Conservation (phyloP, 2,113 vertebrate species). For the Oncorhynchus tshawytscha region DNA sequence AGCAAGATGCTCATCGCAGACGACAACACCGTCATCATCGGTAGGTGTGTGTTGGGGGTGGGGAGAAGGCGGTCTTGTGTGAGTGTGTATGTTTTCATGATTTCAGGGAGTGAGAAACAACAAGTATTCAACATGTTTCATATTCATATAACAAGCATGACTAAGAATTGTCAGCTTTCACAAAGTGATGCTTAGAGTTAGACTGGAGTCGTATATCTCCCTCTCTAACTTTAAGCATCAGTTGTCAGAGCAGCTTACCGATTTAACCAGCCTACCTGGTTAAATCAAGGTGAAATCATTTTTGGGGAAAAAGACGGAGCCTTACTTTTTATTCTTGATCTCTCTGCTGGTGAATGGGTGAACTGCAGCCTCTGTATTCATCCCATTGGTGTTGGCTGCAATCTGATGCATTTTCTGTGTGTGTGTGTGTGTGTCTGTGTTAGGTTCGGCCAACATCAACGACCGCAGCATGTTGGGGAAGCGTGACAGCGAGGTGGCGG, state of each 20-base stretch:
- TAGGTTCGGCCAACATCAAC: conserved; percentile 97
- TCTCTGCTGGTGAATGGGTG: neutral
- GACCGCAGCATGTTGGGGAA: conserved; percentile 98
- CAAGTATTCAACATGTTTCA: neutral
- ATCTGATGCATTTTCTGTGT: neutral
- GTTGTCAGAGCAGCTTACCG: no score
- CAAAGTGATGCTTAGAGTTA: neutral
- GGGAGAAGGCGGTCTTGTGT: neutral
- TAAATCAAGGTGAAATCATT: no score
- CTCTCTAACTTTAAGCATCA: no score
- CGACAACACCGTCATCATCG: conserved; percentile 95
- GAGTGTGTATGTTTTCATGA: neutral
- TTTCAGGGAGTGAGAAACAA: neutral
- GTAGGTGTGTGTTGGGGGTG: conserved; percentile 68
- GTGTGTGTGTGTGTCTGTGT: neutral
- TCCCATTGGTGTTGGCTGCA: neutral
- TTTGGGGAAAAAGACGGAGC: neutral
- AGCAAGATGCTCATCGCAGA: conserved; percentile 97
- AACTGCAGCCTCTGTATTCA: neutral
- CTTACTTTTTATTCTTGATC: neutral
- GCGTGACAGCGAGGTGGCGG: conserved; percentile 92
- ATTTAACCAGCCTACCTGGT: no score
- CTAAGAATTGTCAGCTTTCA: neutral
- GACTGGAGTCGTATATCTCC: no score
- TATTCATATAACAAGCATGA: neutral